Base-by-base conservation (phyloP, 2,888 invertebrate genomes). In the Opisthograptis luteolata region DNA sequence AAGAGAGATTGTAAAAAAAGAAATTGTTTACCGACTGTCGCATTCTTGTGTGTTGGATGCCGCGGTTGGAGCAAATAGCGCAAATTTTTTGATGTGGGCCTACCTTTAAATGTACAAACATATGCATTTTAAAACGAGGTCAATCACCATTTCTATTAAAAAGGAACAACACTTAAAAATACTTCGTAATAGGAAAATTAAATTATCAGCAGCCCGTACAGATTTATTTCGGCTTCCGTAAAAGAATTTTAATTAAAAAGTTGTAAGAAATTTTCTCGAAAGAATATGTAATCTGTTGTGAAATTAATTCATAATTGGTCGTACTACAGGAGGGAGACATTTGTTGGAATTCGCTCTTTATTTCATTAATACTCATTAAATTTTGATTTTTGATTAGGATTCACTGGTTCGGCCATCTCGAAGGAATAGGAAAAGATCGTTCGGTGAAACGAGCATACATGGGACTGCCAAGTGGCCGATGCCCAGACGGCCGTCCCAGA, bases 221-320 rank as follows among this genome's bases (percentile, higher is more conserved):
- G 64, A 77, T 74, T 79, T 77, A 70, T 72, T 77, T 77, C 73
- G 71, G 74, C 69, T 71, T 68, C 66, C 60, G 57, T 62, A 56
- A 75, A 86, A 84, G 80, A 84, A 85, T 85, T 85, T 86, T 83
- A 87, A 87, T 87, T 85, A 85, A 81, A 83, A 85, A 86, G 76
- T 84, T 84, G 68, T 70, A 66, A 71, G 67, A 80, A 83, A 76
- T 78, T 80, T 82, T 79, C 79, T 66, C 69, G 58, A 60, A 78
- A 75, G 79, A 82, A 81, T 82, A 85, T 85, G 83, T 87, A 81
- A 86, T 86, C 82, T 83, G 79, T 79, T 82, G 80, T 81, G 58
- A 76, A 84, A 84, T 86, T 81, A 81, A 80, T 84, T 83, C 73
- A 75, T 84, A 86, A 86, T 87, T 85, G 80, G 77, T 76, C 69